Base-by-base conservation (phyloP, 2,888 invertebrate genomes). In the Amphipyra berbera region DNA sequence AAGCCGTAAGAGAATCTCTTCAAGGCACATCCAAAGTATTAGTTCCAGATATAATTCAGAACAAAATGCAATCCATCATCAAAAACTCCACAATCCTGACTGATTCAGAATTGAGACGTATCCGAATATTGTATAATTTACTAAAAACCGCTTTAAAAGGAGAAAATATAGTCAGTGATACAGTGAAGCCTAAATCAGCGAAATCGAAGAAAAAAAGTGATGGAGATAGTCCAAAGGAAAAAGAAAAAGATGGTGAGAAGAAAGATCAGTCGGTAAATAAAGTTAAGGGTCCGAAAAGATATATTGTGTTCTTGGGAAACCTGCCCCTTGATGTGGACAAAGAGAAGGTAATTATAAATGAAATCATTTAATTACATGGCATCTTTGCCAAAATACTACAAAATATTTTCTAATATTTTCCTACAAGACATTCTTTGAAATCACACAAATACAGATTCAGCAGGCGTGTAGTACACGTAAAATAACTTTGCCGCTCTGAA, bases 241-340 rank as follows among this genome's bases (percentile, higher is more conserved):
- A 45, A 41, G 6, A 68, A 65, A 10, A 76, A 77, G 10, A 35
- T 35, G 47, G 10, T 12, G 47, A 35, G 4, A 81, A 82, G 13
- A 79, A 73, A 12, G 65, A 62, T 12, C 56, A 50, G 14, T 6
- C 52, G 33, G 69, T 61, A 0, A 73, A 81, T 48, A 88, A 88
- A 73, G 73, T 78, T 0, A 90, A 87, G 61, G 90, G 92, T 0
- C 88, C 91, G 0, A 95, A 94, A 66, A 84, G 95, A 89, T 95
- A 95, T 87, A 91, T 95, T 1, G 94, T 94, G 21, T 95, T 95
- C 78, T 68, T 95, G 35, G 95, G 95, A 0, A 95, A 95, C 69
- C 76, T 95, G 30, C 92, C 95, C 0, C 74, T 89, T 13, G 86
- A 89, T 69, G 71, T 91, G 46, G 79, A 84, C 59, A 91, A 90